Base-by-base conservation (phyloP, 1,140 invertebrate species). In the Alviniconcha marisindica region DNA sequence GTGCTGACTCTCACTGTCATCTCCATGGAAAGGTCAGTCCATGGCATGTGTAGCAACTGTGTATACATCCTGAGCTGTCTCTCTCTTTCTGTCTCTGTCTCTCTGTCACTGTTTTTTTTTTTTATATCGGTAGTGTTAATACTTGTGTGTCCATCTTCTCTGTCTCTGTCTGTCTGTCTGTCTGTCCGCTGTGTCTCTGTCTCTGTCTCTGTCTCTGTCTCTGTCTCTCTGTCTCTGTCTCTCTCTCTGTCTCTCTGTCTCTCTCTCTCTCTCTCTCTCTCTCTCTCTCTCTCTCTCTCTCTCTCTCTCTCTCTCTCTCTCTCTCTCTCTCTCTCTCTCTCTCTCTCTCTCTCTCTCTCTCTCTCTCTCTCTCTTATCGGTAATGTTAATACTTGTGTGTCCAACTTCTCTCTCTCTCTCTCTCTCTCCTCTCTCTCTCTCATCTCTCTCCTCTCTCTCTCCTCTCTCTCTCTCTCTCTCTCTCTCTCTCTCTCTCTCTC, bases 1-100 rank as follows among this genome's bases (percentile, higher is more conserved):
- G 95, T 96, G 24, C 93, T 96, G n/a, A 96, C 96, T 0, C 93
- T 96, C 31, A 96, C 96, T 14, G 95, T 95, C 38, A 96, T 96
- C 93, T 96, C 95, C 84, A 93, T 96, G 31, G 96, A 96, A 92
- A 95, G 96, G 96, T 96, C 93, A 84, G 82, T 83, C 0, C 66
- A 1, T 76, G 10, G 15, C 33, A 7, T 40, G 21, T 33, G 14
- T 12, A 42, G n/a, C 15, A 51, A 21, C 42, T 4, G 48, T 31
- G 15, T 77, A 14, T n/a, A 3, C 36, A 18, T 31, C 36, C 38
- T 40, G 14, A 24, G 40, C 7, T 12, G 5, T 77, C 3, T 42
- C 14, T n/a, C 38, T 44, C 33, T 42, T 54, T 77, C 36, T 77
- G 36, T 42, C 21, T 42, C 38, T 33, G 4, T 28, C 31, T 21